Conservation (phyloP, 2,888 invertebrate species). For the Diploptera punctata region DNA sequence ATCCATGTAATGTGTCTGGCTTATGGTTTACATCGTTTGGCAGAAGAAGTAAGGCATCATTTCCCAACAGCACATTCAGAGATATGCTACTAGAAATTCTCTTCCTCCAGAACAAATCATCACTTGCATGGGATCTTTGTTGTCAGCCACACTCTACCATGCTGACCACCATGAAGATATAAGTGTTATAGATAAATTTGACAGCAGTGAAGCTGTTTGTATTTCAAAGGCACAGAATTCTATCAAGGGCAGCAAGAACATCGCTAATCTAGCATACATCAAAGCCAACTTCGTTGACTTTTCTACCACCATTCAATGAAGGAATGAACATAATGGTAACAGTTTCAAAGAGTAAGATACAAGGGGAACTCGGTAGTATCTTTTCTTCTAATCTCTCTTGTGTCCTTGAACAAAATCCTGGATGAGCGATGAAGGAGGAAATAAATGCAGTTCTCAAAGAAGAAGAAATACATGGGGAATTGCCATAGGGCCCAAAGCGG, state of each 20-base stretch:
- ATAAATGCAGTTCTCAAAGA: not conserved
- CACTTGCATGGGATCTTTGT: not conserved
- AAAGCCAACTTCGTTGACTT: not conserved
- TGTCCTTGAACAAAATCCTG: not conserved
- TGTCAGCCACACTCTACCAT: not conserved
- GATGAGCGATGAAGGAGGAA: not conserved
- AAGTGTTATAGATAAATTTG: not conserved
- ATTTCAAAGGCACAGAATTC: not conserved
- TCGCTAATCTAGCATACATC: not conserved
- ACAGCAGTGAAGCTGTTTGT: conserved; percentile 4
- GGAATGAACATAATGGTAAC: not conserved
- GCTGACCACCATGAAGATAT: not conserved
- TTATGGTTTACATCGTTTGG: not conserved
- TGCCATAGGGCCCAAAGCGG: not conserved
- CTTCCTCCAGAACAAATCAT: not conserved
- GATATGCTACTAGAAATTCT: not conserved
- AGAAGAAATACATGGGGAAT: not conserved
- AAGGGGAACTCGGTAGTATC: not conserved
- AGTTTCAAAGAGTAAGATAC: not conserved
- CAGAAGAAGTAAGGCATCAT: not conserved
- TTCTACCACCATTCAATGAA: not conserved
- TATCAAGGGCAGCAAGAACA: not conserved
- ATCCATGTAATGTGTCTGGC: not conserved
- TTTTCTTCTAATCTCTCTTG: not conserved
- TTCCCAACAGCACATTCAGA: too few relatives aligned